Evolutionary conservation across 2,888 invertebrate genomes (phyloP).

Genomic region (Labia minor): DNA sequence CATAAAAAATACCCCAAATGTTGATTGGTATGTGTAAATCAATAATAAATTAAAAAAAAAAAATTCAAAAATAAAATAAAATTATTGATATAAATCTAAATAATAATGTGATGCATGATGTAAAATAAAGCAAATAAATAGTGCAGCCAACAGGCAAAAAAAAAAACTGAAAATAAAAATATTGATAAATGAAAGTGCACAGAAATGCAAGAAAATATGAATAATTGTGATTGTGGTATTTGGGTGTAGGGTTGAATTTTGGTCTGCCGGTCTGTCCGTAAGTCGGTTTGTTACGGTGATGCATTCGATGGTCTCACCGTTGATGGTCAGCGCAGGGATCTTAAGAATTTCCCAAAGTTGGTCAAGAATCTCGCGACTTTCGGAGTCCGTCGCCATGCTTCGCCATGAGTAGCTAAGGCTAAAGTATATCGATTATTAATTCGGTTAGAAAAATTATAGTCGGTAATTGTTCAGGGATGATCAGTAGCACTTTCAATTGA

Average conservation of each 20-base stretch:
- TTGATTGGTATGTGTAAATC: neutral
- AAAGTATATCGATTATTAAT: constrained; percentile 1
- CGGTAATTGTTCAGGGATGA: neutral
- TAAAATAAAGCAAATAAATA: neutral
- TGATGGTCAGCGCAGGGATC: neutral
- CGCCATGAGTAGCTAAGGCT: constrained; percentile 7
- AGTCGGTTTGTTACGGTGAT: neutral
- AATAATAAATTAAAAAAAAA: neutral
- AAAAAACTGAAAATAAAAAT: neutral
- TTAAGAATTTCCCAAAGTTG: neutral
- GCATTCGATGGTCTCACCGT: neutral
- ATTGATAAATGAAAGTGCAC: neutral
- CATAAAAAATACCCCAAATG: neutral
- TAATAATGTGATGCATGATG: neutral
- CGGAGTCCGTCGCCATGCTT: constrained; percentile 13
- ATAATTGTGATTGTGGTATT: neutral
- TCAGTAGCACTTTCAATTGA: neutral
- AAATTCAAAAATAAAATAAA: neutral
- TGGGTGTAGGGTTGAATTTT: neutral
- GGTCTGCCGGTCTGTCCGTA: neutral
- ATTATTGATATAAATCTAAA: neutral
- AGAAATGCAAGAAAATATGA: constrained; percentile 13
- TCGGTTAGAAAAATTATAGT: constrained; percentile 13
- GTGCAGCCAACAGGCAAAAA: neutral
- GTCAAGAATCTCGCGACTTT: neutral